phyloP scores from a whole-genome alignment of 2,797 vertebrate genomes.

The Gymnothorax reevesii region DNA sequence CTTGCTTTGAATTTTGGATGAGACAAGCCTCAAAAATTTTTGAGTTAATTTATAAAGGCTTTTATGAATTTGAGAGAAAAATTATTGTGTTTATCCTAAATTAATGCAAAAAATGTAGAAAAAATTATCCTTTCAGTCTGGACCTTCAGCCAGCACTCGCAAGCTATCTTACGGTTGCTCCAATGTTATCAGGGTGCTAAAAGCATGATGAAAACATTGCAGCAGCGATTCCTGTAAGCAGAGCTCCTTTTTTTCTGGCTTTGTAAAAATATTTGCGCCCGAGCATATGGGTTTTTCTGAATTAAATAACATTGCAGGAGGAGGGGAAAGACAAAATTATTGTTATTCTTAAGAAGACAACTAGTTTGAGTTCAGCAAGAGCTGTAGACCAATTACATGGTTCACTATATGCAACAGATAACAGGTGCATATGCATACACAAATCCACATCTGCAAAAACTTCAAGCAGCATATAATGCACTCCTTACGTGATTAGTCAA shows the following conservation, averaged over 20 bases:
- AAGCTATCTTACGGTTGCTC: neutral
- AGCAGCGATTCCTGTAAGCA: neutral
- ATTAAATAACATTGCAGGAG: conserved; percentile 9
- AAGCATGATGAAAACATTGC: neutral
- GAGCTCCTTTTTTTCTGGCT: neutral
- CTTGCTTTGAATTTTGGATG: conserved; percentile 32
- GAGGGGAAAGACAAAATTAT: neutral
- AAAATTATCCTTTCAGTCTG: neutral
- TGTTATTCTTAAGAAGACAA: neutral
- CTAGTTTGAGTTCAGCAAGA: conserved; percentile 7
- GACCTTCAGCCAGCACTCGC: neutral
- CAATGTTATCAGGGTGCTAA: neutral
- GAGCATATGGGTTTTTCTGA: neutral
- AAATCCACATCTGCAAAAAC: neutral
- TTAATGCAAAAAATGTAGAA: neutral
- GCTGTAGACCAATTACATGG: conserved; percentile 1
- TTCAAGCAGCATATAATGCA: conserved; percentile 40
- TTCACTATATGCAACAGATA: neutral
- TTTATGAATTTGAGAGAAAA: neutral
- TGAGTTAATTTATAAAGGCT: neutral
- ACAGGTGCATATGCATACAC: neutral
- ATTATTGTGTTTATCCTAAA: neutral
- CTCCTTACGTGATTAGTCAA: conserved; percentile 41
- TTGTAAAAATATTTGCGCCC: neutral
- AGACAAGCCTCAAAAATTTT: conserved; percentile 33